Evolutionary conservation across 2,888 invertebrate genomes (phyloP), one percentile per base, ranked within the genome.

Genomic region (Megalurothrips usitatus): DNA sequence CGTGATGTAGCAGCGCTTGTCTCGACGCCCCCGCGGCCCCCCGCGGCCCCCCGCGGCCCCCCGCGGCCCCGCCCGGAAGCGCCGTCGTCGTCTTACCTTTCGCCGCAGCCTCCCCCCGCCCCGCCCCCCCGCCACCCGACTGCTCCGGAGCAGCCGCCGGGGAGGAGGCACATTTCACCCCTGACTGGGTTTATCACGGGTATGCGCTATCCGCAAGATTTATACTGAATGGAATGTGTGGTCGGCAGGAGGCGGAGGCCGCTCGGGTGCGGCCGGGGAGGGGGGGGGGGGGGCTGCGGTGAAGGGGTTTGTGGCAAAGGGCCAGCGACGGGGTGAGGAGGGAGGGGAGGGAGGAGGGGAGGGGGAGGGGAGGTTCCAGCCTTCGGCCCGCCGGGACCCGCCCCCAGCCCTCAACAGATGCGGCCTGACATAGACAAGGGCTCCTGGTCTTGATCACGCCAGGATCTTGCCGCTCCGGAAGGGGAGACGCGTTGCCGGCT

Each of bases 201-300:
- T n/a, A 68, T 68, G 68, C 68, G 23, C 68, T 23, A 68, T 68
- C 68, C 68, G 68, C 23, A 68, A 68, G 68, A 68, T 68, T 68
- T 68, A 68, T 68, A 23, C 8, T 23, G 68, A 68, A 68, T 68
- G 68, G 68, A 68, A 68, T 68, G 68, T 68, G 68, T 68, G 68
- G 68, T 23, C 68, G 23, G 68, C 23, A 68, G 68, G 68, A 19
- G 23, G 68, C n/a, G 23, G 23, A 23, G 23, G 68, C 9, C n/a
- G 63, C 14, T 19, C n/a, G 63, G 63, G 49, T 49, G 49, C 49
- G 49, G 49, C 49, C 49, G 14, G 49, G 49, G 14, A 49, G 14
- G 49, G 49, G 10, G 49, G 10, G 49, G 49, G 6, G 52, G 52
- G 1, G 19, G 52, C 52, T 52, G 52, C 52, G 19, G 52, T 12